Evolutionary conservation across 2,888 invertebrate species (phyloP), one percentile per base, ranked within the genome.

Genomic region (Acronicta aceris): DNA sequence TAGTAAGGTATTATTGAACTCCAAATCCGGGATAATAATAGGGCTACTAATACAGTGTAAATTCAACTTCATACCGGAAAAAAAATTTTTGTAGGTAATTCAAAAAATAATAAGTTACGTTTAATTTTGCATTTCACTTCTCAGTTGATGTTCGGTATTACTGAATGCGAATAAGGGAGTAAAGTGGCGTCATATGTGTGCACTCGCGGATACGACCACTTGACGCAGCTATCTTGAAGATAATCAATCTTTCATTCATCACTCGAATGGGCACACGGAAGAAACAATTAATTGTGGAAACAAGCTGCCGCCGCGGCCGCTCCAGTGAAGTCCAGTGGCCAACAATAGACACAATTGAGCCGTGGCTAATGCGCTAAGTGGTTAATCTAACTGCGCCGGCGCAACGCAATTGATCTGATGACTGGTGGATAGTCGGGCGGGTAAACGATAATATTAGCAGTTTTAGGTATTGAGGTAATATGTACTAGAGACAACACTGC

Each of bases 251-350:
- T n/a, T 49, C 36, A 25, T 17, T 45, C 38, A 17, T 21, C 36
- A 49, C 21, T 9, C n/a, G 38, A 49, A 49, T 41, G 51, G 27
- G 51, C 41, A 25, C 47, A 36, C 59, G 63, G 63, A 64, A 64
- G 47, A 43, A 64, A 41, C 59, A 55, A 55, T 59, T 51, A 56
- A 43, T 33, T 51, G 51, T 27, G 41, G 51, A 41, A 51, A 51
- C 45, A 25, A 43, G 25, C 45, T 8, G n/a, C 15, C 12, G 51
- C 41, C 38, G 38, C 38, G n/a, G n/a, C n/a, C n/a, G n/a, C n/a
- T n/a, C n/a, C n/a, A n/a, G n/a, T n/a, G n/a, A n/a, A n/a, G n/a
- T 38, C 33, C 16, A 40, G 40, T 25, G 49, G 12, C 16, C 17
- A 15, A 38, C 38, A 50, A 40, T 50, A 50, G 50, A 15, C 16